These are phyloP conservation scores for Andrena camellia DNA, from an alignment of 2,888 invertebrate species.

Conservation along the genomic window DNA sequence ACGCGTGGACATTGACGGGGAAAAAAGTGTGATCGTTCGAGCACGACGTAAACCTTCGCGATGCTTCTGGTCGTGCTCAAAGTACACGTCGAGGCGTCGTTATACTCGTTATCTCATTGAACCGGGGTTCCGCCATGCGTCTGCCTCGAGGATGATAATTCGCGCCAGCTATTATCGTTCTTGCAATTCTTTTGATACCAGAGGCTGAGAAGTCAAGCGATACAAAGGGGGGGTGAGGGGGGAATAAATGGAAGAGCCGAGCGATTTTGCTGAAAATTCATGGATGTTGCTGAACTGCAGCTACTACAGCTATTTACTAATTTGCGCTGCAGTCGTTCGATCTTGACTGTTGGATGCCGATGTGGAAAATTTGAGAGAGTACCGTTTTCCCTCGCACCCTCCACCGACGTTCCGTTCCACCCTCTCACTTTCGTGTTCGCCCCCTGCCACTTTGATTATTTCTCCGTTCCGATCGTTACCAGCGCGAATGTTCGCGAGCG, in stretches of 20 bases:
- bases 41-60: neutral
- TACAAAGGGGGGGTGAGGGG: neutral
- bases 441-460: neutral
- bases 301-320: too few species aligned
- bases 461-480: neutral
- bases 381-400: neutral
- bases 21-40: neutral
- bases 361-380: neutral
- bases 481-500: neutral
- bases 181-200: neutral
- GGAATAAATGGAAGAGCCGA: too few species aligned
- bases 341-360: too few species aligned
- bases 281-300: too few species aligned
- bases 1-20: neutral
- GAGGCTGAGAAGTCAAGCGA: conserved; percentile 6
- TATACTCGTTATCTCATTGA: neutral
- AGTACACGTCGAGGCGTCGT: neutral
- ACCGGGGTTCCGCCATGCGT: neutral
- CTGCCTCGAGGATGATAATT: neutral
- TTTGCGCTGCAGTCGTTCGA: too few species aligned
- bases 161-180: neutral
- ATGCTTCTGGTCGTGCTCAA: neutral
- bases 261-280: too few species aligned
- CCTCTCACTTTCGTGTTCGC: neutral
- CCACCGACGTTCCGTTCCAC: neutral